Base-by-base conservation (phyloP, 92 coral and sea anemone genomes). In the Epizoanthus ramosus region DNA sequence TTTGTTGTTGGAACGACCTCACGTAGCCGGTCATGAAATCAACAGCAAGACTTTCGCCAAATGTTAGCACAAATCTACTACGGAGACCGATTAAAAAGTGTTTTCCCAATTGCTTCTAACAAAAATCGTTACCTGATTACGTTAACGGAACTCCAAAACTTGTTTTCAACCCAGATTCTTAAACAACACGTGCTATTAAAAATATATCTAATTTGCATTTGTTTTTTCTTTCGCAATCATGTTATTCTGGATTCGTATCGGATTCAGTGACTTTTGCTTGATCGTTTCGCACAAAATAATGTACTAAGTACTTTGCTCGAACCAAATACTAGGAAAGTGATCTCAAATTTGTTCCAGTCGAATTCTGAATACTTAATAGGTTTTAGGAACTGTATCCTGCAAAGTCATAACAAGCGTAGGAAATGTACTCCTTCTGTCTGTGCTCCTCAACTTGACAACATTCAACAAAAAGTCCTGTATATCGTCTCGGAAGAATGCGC, bases 141-240 rank as follows among this genome's bases (percentile, higher is more conserved):
- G 47, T 56, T 37, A 15, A n/a, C 41, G 28, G 19, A 41, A 59
- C 69, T 9, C 57, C 63, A 61, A 61, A 61, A 60, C 61, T 23
- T 19, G 58, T 77, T 22, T 61, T 41, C 39, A 35, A 60, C 57
- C 15, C 23, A 77, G 59, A 77, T 25, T 77, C 47, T 69, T 21
- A n/a, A 35, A 54, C 68, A 85, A 79, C 91, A 88, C 91, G 91
- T 88, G 90, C 66, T 74, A 53, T 52, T 54, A 52, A 68, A 53
- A 85, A 85, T 65, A 79, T 63, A 85, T 61, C 63, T 43, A 85
- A 79, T 73, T 71, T 63, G 71, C 75, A 71, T 79, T 71, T 71
- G 43, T 33, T 53, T 28, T 73, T 31, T 54, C 57, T 56, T 65
- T 74, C 57, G 82, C 82, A 77, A 77, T 77, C 82, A 47, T 57